Percentiles rank a stretch among this genome's conserved stretches.
Evolutionary conservation across 2,888 invertebrate genomes (phyloP).

Genomic region (Nemotelus nigrinus): DNA sequence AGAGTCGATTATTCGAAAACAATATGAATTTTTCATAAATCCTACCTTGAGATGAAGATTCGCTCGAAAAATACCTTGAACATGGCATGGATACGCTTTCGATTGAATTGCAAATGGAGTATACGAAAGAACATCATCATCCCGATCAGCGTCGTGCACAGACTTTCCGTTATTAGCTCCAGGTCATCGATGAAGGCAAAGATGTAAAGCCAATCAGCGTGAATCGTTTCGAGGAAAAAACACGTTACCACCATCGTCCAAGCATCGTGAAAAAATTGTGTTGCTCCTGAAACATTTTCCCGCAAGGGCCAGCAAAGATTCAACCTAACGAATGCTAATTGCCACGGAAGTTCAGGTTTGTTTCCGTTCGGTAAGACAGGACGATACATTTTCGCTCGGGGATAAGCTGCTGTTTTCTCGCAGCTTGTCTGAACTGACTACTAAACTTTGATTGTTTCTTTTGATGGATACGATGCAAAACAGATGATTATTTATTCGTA

Average conservation of each 20-base stretch:
- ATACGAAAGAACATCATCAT: conserved; percentile 38
- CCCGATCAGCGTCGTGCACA: conserved; percentile 46
- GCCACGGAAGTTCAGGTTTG: conserved; percentile 22
- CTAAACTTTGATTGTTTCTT: not conserved
- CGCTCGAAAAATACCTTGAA: conserved; percentile 38
- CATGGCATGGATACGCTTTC: conserved; percentile 5
- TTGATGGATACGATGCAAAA: not conserved
- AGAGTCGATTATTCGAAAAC: not conserved
- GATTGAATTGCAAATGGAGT: conserved; percentile 33
- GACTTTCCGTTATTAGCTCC: conserved; percentile 38
- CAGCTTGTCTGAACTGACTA: not conserved
- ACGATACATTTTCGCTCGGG: conserved; percentile 21
- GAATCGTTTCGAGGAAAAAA: conserved; percentile 36
- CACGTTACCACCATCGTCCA: conserved; percentile 16
- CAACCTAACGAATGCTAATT: conserved; percentile 29
- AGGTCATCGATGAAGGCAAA: conserved; percentile 31
- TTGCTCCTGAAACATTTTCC: not conserved
- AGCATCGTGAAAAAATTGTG: conserved; percentile 12
- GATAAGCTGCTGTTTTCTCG: too few species aligned
- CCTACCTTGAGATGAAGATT: conserved; percentile 40
- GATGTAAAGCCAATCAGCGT: conserved; percentile 42
- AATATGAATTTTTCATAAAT: not conserved
- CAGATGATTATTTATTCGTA: too few species aligned
- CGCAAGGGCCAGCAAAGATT: conserved; percentile 43
- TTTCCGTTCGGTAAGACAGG: conserved; percentile 33